Evolutionary conservation across 2,888 invertebrate species (phyloP), one percentile per base, ranked within the genome.

Genomic region (Patella caerulea): DNA sequence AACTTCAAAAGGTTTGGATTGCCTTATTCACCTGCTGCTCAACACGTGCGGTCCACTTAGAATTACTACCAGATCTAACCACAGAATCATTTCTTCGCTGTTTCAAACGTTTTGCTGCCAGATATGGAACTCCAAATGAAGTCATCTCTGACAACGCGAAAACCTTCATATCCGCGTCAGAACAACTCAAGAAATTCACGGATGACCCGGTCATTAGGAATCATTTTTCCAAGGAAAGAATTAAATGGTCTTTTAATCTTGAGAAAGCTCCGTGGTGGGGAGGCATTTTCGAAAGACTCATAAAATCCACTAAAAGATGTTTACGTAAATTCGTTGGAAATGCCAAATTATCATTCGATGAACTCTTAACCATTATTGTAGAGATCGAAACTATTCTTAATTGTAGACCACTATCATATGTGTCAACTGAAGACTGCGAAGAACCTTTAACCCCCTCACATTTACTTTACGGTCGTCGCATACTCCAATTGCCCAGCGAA

Each of bases 51-150:
- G n/a, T 59, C 19, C 59, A 59, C 19, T 19, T 59, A 17, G 59
- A 59, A n/a, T 11, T 59, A 15, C 17, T 65, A 24, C 65, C 65
- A 24, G 19, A 65, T 24, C 24, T 65, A 65, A 65, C 65, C 9
- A 65, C 65, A 19, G 65, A 65, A 12, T 19, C 65, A 19, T 65
- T 65, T 24, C 24, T 65, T 19, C n/a, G 65, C n/a, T 65, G 65
- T 65, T 65, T 65, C 65, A 65, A 65, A 65, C 65, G 65, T 19
- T 65, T 65, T 65, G 65, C 24, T 9, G 65, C 65, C 2, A n/a
- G 65, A 65, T 65, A 12, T 3, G 65, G 65, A 14, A 19, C 15
- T 65, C 65, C 65, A 65, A 24, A 19, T 11, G 19, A 19, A 65
- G 12, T 65, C 19, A 65, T 65, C 9, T 65, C 65, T 9, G 65